Conservation (phyloP, 1,140 invertebrate species). For the Battus philenor region DNA sequence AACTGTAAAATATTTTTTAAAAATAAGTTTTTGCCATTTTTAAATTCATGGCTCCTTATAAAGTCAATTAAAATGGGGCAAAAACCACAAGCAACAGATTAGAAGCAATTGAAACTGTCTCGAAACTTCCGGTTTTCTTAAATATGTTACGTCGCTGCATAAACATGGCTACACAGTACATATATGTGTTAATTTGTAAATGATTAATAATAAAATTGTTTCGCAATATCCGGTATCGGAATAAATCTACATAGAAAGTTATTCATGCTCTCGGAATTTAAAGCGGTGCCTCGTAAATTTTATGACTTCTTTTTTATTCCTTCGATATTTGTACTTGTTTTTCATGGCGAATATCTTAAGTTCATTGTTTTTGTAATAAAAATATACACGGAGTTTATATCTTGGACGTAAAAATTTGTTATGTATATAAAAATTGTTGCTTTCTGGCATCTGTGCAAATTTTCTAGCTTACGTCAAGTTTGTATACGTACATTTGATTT, state of each 20-base stretch:
- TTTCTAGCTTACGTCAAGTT: no score
- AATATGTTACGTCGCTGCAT: neutral
- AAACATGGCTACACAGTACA: no score
- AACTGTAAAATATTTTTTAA: no score
- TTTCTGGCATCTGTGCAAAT: no score
- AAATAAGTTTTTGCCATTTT: no score
- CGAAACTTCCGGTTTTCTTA: conserved; percentile 25
- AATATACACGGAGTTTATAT: neutral
- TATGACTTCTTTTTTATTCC: conserved; percentile 13
- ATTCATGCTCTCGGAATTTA: conserved; percentile 14
- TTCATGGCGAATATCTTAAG: neutral
- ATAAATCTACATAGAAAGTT: conserved; percentile 10
- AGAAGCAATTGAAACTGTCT: conserved; percentile 39
- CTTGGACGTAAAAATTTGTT: no score
- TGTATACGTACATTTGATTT: no score
- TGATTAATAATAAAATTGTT: conserved; percentile 2
- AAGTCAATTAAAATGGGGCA: no score
- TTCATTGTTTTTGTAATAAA: conserved; percentile 11
- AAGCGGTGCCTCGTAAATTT: conserved; percentile 9
- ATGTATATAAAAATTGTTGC: no score
- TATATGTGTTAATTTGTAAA: conserved; percentile 9
- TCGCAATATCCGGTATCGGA: conserved; percentile 9
- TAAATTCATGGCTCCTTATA: no score
- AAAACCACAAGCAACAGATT: conserved; percentile 25
- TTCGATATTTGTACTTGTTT: conserved; percentile 10